A percentile compares a stretch with the other conserved stretches of the same genome.
Evolutionary conservation across 2,797 vertebrate species (phyloP).

Genomic region (Pelobates cultripes): DNA sequence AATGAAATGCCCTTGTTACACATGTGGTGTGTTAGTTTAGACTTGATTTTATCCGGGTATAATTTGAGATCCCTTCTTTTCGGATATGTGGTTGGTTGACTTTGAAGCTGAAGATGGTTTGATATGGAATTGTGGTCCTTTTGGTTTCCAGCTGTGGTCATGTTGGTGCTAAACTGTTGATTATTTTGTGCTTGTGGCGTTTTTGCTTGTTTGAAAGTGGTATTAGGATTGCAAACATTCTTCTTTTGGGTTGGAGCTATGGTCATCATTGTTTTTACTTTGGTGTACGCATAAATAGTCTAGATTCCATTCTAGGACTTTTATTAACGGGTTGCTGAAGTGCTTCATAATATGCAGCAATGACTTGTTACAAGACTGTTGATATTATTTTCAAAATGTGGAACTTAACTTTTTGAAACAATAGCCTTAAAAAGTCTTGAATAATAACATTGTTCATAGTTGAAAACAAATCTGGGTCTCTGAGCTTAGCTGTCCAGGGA

Average conservation of each 20-base stretch:
- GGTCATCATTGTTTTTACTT: neutral
- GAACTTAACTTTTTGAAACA: too few species aligned
- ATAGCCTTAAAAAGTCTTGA: too few species aligned
- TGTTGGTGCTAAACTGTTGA: neutral
- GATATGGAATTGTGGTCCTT: constrained; percentile 11
- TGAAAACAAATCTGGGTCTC: too few species aligned
- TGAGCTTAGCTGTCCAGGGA: too few species aligned
- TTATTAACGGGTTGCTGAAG: neutral
- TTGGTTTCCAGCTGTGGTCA: constrained; percentile 1
- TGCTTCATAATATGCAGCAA: too few species aligned
- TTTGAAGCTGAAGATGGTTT: constrained; percentile 4
- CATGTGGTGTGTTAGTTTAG: constrained; percentile 26
- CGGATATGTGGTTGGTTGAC: constrained; percentile 11
- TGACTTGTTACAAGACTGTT: neutral
- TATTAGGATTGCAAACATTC: neutral
- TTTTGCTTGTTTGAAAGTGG: neutral
- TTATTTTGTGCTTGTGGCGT: neutral
- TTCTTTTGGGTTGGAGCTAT: too few species aligned
- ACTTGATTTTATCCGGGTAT: constrained; percentile 15
- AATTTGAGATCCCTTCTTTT: neutral
- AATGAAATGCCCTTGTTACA: constrained; percentile 3
- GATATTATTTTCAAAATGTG: too few species aligned
- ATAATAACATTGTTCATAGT: too few species aligned
- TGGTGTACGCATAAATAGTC: neutral
- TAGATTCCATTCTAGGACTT: neutral